A percentile compares a stretch with the other conserved stretches of the same genome.
Conservation (phyloP, 2,888 invertebrate genomes). For the Ischnura elegans region DNA sequence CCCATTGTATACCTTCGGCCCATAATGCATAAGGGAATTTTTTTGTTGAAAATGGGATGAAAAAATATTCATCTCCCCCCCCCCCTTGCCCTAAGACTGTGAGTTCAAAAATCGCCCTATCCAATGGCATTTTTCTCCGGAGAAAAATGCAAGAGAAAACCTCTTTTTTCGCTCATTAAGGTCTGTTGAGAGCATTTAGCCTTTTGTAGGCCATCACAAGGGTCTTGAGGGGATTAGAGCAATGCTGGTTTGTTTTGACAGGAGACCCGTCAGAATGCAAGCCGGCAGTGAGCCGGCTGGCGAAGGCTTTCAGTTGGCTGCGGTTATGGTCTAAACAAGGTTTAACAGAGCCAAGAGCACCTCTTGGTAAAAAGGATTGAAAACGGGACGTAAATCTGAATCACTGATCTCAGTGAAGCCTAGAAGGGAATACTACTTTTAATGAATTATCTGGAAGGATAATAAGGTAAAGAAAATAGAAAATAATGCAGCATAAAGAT, state of each 20-base stretch:
- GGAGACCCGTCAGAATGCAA: conserved; percentile 23
- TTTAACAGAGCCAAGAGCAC: conserved; percentile 10
- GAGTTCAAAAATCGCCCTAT: conserved; percentile 50
- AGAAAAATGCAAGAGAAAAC: conserved; percentile 33
- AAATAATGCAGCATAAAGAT: neutral
- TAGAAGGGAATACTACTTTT: neutral
- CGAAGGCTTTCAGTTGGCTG: conserved; percentile 12
- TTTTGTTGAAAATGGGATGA: neutral
- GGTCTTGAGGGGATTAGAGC: conserved; percentile 2
- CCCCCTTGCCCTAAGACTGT: conserved; percentile 37
- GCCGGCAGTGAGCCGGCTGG: conserved; percentile 9
- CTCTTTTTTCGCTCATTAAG: conserved; percentile 63
- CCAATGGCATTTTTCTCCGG: conserved; percentile 39
- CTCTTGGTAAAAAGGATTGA: neutral
- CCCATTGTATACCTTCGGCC: conserved; percentile 48
- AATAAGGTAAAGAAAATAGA: neutral
- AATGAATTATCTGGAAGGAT: neutral
- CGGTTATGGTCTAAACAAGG: conserved; percentile 7
- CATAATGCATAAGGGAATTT: conserved; percentile 55
- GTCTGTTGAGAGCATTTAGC: conserved; percentile 61
- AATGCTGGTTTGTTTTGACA: conserved; percentile 49
- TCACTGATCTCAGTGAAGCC: neutral
- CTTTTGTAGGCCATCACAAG: conserved; percentile 41
- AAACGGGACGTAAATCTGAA: neutral
- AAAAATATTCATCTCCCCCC: neutral